Evolutionary conservation across 2,797 vertebrate species (phyloP), one percentile per base, ranked within the genome.

Genomic region (Ibycter americanus): DNA sequence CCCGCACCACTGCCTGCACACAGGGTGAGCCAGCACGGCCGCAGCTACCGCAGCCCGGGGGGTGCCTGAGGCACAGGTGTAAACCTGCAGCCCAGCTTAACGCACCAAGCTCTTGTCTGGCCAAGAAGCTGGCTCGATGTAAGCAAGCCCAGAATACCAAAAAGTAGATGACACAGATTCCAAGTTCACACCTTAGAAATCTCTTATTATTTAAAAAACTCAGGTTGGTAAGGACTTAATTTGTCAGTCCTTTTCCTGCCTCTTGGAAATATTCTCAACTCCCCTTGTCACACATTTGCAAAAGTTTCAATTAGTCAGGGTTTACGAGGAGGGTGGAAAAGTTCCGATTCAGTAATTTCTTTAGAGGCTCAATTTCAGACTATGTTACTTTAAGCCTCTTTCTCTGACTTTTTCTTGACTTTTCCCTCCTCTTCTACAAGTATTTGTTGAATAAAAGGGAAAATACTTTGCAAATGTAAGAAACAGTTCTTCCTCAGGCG

Each of bases 21-120:
- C 0, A 9, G 38, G n/a, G 18, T 2, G 8, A 49, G 42, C 22
- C 26, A 17, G 46, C 40, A 4, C 38, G 10, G 34, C 0, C 0
- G 44, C 68, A 36, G 47, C 58, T 12, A 4, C 66, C 0, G 0
- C 56, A 22, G 40, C 4, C 18, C 10, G 0, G 12, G 58, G 1
- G 18, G 12, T 14, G 52, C 44, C 54, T 1, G 19, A 44, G 21
- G 25, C 3, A 44, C 36, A 2, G 6, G 8, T 8, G 1, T 7
- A 19, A 65, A 7, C 63, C 47, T 25, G 47, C 15, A 6, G 4
- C 32, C 27, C 66, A 4, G 15, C 51, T 63, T 40, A 61, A 17
- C 0, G 7, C 66, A 49, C 16, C 4, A 3, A 10, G 25, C 0
- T 25, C 47, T 32, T 5, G 20, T 66, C 15, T 10, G 59, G 46